Conservation (phyloP, 2,888 invertebrate genomes). For the Alloplasta piceator region DNA sequence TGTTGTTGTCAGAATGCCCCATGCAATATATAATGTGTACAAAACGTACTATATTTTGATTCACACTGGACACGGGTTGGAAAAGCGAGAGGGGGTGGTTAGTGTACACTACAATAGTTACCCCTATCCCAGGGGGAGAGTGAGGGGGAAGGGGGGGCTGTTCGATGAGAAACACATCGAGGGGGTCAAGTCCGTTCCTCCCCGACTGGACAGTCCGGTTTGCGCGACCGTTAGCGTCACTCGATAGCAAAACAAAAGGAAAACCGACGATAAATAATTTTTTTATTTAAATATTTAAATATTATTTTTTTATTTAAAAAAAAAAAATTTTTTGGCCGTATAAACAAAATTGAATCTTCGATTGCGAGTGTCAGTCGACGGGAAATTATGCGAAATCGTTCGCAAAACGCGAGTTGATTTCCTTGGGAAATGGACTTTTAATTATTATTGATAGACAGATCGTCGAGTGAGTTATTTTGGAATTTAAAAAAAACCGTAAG, state of each 20-base stretch:
- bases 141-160: slow-evolving; percentile 4
- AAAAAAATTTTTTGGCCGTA: too few species aligned
- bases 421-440: slow-evolving; percentile 38
- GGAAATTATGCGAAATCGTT: not conserved
- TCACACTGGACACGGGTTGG: slow-evolving; percentile 28
- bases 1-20: too few species aligned
- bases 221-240: slow-evolving; percentile 69
- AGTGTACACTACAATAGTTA: slow-evolving; percentile 24
- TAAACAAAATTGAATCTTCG: not conserved
- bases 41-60: not conserved
- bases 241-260: slow-evolving; percentile 23
- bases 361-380: not conserved
- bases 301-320: too few species aligned
- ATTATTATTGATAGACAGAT: slow-evolving; percentile 22
- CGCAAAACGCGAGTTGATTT: not conserved
- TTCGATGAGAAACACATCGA: slow-evolving; percentile 52
- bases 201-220: slow-evolving; percentile 70
- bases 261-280: not conserved
- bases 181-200: slow-evolving; percentile 72
- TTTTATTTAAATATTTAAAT: too few species aligned
- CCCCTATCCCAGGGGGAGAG: slow-evolving; percentile 33
- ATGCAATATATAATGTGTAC: too few species aligned
- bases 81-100: slow-evolving; percentile 31
- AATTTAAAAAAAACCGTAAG: not conserved
- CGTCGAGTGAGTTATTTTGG: slow-evolving; percentile 44